Conservation (phyloP, 2,888 invertebrate genomes). For the Boloria selene region DNA sequence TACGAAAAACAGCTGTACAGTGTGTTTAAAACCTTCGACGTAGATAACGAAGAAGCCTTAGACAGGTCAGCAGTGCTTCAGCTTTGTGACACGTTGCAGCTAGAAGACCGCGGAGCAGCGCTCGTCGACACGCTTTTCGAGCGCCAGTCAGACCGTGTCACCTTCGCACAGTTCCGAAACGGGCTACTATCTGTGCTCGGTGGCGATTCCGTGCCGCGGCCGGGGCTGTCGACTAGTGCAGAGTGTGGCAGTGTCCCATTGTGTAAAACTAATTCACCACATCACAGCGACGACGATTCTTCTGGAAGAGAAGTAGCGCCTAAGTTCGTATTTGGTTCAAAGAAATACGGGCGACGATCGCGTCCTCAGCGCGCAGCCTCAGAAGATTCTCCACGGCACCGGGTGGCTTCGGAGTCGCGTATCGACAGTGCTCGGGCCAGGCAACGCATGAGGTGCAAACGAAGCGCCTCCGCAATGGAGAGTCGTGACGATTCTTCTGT, state of each 20-base stretch:
- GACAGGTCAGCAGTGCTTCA: constrained; percentile 85
- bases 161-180: constrained; percentile 89
- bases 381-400: constrained; percentile 49
- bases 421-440: constrained; percentile 53
- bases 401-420: constrained; percentile 65
- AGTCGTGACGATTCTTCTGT: constrained; percentile 41
- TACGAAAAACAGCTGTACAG: constrained; percentile 91
- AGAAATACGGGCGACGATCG: constrained; percentile 89
- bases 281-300: constrained; percentile 76
- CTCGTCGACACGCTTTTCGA: constrained; percentile 84
- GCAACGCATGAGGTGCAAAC: constrained; percentile 56
- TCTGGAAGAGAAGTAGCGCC: constrained; percentile 88
- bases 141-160: constrained; percentile 73
- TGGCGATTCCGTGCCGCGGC: constrained; percentile 62
- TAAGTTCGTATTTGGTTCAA: constrained; percentile 87
- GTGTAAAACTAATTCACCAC: constrained; percentile 42
- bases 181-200: constrained; percentile 87
- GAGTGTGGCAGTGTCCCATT: constrained; percentile 48
- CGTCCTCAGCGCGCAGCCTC: constrained; percentile 75
- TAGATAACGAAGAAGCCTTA: constrained; percentile 85
- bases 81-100: constrained; percentile 89
- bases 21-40: constrained; percentile 91
- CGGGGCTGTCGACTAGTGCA: constrained; percentile 42
- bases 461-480: constrained; percentile 64
- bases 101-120: constrained; percentile 86